Evolutionary conservation across 1,140 invertebrate species (phyloP), one percentile per base, ranked within the genome.

Genomic region (Anthonomus grandis): DNA sequence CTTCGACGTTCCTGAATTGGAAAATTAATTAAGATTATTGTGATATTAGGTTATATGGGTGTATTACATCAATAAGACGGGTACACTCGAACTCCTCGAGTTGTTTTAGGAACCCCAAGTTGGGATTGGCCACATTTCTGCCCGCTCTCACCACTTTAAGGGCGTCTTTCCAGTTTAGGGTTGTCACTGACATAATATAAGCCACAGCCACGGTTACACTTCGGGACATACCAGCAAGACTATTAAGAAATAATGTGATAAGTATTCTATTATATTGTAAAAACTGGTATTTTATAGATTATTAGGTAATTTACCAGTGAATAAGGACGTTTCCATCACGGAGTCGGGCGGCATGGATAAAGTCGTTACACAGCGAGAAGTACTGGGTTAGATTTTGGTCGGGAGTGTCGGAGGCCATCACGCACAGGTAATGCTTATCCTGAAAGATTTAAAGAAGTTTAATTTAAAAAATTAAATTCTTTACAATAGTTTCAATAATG

Each of bases 381-480:
- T 91, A 95, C 74, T 95, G 93, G 10, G 86, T 86, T 8, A 98
- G 78, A 76, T 97, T 95, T 75, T 97, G 93, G 68, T 92, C 87
- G 0, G 93, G 91, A 10, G 87, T 89, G 74, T 97, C 95, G 9
- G 92, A 90, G 8, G 93, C 94, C 79, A 90, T 82, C 45, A 97
- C 92, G 73, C 93, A 97, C 15, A 97, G 78, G 75, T 97, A 97
- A 73, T 95, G 88, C 70, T 94, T 95, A 74, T 96, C 91, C 93
- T 95, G 79, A 64, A 82, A 78, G 53, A 70, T n/a, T n/a, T n/a
- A n/a, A n/a, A n/a, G n/a, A n/a, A n/a, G n/a, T n/a, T n/a, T n/a
- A n/a, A n/a, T n/a, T n/a, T n/a, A n/a, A n/a, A n/a, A n/a, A n/a
- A n/a, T n/a, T n/a, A n/a, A n/a, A n/a, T n/a, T n/a, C n/a, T n/a